These are phyloP conservation scores for Entomobrya proxima DNA, from an alignment of 2,888 invertebrate species.

Conservation along the genomic window DNA sequence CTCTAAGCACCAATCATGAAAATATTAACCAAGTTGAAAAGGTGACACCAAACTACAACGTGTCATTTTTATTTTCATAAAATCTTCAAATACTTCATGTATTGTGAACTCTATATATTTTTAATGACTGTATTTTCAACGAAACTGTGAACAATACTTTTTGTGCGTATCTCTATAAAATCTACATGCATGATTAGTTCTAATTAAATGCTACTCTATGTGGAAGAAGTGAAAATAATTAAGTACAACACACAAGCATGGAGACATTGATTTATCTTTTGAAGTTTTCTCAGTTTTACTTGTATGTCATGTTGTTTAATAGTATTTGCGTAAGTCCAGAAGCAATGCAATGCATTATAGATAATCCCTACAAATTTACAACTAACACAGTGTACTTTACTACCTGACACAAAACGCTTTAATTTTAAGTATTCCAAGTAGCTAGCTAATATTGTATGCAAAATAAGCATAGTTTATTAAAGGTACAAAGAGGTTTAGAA, in stretches of 20 bases:
- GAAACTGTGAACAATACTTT: too few species aligned
- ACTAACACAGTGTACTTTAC: constrained; percentile 20
- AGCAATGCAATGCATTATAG: neutral
- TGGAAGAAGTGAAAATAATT: too few species aligned
- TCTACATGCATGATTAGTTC: too few species aligned
- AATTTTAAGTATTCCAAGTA: neutral
- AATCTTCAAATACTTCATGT: neutral
- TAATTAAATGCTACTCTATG: too few species aligned
- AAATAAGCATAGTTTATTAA: neutral
- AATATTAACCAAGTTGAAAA: neutral
- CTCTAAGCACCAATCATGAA: neutral
- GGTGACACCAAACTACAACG: neutral
- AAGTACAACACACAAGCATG: neutral
- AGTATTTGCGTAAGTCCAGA: neutral
- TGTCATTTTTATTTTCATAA: constrained; percentile 6
- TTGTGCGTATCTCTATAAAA: too few species aligned
- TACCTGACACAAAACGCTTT: constrained; percentile 48
- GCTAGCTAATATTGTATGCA: neutral
- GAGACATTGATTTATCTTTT: neutral
- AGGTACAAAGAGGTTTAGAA: too few species aligned
- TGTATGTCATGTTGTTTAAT: neutral
- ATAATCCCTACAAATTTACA: neutral
- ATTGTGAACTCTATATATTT: neutral
- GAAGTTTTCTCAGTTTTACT: neutral
- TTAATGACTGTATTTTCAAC: neutral